Percentiles rank a stretch among this genome's conserved stretches.
phyloP scores from a whole-genome alignment of 2,888 invertebrate genomes.

The Nymphalis polychloros region DNA sequence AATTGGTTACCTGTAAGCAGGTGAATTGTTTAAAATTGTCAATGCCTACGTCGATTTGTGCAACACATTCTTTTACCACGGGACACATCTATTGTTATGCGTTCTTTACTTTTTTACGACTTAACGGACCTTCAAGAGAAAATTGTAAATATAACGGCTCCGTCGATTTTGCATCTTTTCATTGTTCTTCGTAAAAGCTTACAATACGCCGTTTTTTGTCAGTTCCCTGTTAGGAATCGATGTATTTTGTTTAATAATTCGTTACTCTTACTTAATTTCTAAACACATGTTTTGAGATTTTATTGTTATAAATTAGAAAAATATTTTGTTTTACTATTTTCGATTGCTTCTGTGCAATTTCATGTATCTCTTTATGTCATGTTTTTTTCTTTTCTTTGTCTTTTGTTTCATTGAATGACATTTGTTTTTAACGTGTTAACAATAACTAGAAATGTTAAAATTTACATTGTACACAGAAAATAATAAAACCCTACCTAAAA shows the following conservation, averaged over 20 bases:
- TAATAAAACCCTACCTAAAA: too few species aligned
- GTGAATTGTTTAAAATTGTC: constrained; percentile 66
- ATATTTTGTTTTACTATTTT: constrained; percentile 38
- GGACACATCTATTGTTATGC: constrained; percentile 49
- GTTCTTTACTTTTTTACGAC: constrained; percentile 57
- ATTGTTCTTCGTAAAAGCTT: constrained; percentile 64
- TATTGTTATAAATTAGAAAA: constrained; percentile 37
- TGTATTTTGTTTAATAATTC: constrained; percentile 37
- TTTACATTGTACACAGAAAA: too few species aligned
- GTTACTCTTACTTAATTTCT: constrained; percentile 39
- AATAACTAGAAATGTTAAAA: too few species aligned
- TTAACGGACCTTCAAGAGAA: constrained; percentile 65
- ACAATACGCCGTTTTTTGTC: constrained; percentile 48
- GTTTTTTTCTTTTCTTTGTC: constrained; percentile 5
- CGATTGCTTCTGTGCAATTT: constrained; percentile 34
- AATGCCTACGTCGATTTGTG: constrained; percentile 62
- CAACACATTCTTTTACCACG: constrained; percentile 44
- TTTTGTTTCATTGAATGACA: neutral
- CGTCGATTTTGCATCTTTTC: constrained; percentile 66
- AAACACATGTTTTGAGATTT: constrained; percentile 39
- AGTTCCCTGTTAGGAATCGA: constrained; percentile 25
- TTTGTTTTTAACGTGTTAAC: neutral
- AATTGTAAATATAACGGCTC: constrained; percentile 75
- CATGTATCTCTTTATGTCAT: neutral
- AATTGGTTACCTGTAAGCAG: constrained; percentile 78